Evolutionary conservation across 2,113 vertebrate species (phyloP), one percentile per base, ranked within the genome.

Genomic region (Dasypus novemcinctus): DNA sequence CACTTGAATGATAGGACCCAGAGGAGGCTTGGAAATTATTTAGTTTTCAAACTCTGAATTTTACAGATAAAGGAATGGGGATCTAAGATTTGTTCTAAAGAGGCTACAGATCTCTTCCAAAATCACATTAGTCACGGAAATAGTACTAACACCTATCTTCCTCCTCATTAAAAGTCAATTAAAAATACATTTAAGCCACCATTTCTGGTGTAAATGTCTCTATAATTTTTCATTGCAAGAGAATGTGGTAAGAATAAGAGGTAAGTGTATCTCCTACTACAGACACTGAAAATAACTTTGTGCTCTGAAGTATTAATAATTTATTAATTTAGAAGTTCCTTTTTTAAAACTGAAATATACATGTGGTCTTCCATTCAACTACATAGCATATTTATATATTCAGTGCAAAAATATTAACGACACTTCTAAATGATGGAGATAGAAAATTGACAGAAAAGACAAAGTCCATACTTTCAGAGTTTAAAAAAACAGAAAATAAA

Each of bases 311-410:
- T 61, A 66, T 63, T 69, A 54, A n/a, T 90, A 86, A 61, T 15
- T 66, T 36, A 69, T 66, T 61, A 68, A 27, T 88, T 76, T 86
- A 72, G 57, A 83, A 66, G 33, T 38, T 76, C 38, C n/a, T 31
- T 93, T 94, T 93, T 94, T 49, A 52, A 90, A 95, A 87, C 54
- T 41, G 25, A 86, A 72, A 71, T 66, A 18, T 81, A 59, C 7
- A 31, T 14, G 33, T 17, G 54, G 23, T 14, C 64, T 92, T 66
- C 21, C 72, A 13, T 90, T 93, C 43, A 68, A 33, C 38, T 87
- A 72, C 29, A 29, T 10, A 57, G 64, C 33, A n/a, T 33, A 33
- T 68, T 81, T 33, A 33, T 68, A 76, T 59, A 89, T 80, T 80
- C 31, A 74, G 43, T 20, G 20, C 36, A 81, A 20, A 89, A 54